Percentiles rank a stretch among this genome's conserved stretches.
Conservation (phyloP, 2,113 vertebrate species). For the Scartelaos histophorus region DNA sequence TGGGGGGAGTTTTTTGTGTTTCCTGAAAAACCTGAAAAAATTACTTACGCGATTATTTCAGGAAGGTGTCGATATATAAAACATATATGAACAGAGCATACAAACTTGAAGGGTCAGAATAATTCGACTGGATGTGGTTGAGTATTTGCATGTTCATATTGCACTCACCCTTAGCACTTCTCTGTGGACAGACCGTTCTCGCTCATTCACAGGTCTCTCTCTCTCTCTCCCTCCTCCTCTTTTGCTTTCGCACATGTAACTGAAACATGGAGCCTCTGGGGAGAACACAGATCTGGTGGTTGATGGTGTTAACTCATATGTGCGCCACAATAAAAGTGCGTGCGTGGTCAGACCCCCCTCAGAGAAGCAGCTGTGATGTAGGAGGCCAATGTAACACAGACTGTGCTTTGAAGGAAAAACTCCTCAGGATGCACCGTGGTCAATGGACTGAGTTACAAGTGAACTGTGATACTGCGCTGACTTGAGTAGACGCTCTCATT, state of each 20-base stretch:
- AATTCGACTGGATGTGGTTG: no score
- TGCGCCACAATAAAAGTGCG: conserved; percentile 36
- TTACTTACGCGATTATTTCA: no score
- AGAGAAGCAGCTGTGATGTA: conserved; percentile 45
- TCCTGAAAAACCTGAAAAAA: no score
- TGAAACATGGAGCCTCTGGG: conserved; percentile 47
- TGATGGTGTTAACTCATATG: conserved; percentile 56
- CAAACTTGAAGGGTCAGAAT: no score
- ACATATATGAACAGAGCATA: no score
- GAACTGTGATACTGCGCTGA: conserved; percentile 1
- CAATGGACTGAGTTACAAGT: conserved; percentile 33
- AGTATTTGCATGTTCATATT: conserved; percentile 25
- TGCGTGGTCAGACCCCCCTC: conserved; percentile 14
- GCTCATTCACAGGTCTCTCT: conserved; percentile 38
- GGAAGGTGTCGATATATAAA: no score
- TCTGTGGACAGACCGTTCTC: conserved; percentile 34
- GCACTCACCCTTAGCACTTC: conserved; percentile 49
- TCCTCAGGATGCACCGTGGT: conserved; percentile 25
- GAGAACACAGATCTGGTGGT: conserved; percentile 48
- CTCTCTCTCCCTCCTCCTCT: conserved; percentile 28
- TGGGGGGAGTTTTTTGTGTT: no score
- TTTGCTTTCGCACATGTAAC: conserved; percentile 20
- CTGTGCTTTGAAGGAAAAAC: conserved; percentile 34
- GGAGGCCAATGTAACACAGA: conserved; percentile 49
- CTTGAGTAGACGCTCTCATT: background rate